phyloP scores from a whole-genome alignment of 2,888 invertebrate genomes.

The Yponomeuta sedellus region DNA sequence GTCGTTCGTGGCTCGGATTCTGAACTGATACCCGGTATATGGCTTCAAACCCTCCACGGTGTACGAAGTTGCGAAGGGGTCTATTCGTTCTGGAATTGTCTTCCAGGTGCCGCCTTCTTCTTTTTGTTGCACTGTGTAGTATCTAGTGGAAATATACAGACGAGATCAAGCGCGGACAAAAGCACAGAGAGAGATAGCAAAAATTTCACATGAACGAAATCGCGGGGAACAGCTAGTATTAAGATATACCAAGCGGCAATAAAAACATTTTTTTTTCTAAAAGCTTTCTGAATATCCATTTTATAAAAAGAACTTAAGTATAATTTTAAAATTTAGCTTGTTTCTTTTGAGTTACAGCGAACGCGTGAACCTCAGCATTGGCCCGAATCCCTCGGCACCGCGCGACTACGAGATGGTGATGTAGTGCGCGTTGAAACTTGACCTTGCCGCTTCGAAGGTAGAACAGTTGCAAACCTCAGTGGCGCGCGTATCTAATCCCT shows the following conservation, averaged over 20 bases:
- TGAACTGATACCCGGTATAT: slow-evolving; percentile 91
- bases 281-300: too few species aligned
- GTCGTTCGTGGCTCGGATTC: slow-evolving; percentile 97
- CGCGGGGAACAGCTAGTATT: too few species aligned
- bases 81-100: slow-evolving; percentile 89
- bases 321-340: too few species aligned
- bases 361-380: slow-evolving; percentile 77
- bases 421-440: slow-evolving; percentile 80
- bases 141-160: slow-evolving; percentile 60
- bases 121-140: slow-evolving; percentile 93
- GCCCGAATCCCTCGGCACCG: slow-evolving; percentile 94
- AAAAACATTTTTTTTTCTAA: too few species aligned
- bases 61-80: slow-evolving; percentile 90
- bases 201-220: too few species aligned
- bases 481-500: slow-evolving; percentile 81
- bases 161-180: not conserved
- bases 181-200: too few species aligned
- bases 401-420: slow-evolving; percentile 96
- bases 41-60: slow-evolving; percentile 91
- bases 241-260: too few species aligned
- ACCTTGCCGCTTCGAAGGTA: too few species aligned
- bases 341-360: too few species aligned
- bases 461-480: too few species aligned
- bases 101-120: slow-evolving; percentile 92
- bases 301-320: too few species aligned